Conservation (phyloP, 2,888 invertebrate species). For the Drosophila subquinaria region DNA sequence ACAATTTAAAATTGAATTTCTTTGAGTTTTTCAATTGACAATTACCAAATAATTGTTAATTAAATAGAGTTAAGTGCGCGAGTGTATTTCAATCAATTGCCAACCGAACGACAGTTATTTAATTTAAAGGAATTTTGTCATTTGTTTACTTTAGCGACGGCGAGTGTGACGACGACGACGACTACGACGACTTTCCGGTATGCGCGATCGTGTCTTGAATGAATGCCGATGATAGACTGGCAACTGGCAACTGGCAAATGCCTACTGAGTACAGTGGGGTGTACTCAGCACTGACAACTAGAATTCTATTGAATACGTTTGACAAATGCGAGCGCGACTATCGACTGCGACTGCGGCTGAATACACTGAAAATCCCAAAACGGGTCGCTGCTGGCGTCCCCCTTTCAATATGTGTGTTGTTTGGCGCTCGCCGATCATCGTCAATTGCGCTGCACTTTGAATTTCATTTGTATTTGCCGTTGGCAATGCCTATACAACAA, state of each 20-base stretch:
- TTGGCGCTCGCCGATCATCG: conserved; percentile 48
- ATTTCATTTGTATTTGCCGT: conserved; percentile 50
- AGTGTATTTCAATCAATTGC: conserved; percentile 39
- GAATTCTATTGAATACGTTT: conserved; percentile 62
- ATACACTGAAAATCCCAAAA: conserved; percentile 16
- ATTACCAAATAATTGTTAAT: conserved; percentile 42
- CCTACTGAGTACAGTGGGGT: conserved; percentile 10
- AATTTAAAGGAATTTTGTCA: conserved; percentile 41
- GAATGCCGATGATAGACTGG: conserved; percentile 49
- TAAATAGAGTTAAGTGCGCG: conserved; percentile 25
- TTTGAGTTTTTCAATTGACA: conserved; percentile 15
- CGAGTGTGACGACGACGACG: conserved; percentile 4
- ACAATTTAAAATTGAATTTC: conserved; percentile 6
- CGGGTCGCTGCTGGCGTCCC: conserved; percentile 23
- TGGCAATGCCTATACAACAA: conserved; percentile 56
- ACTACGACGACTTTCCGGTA: conserved; percentile 13
- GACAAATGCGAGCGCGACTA: conserved; percentile 54
- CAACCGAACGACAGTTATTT: conserved; percentile 16
- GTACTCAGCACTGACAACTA: conserved; percentile 41
- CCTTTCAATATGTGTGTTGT: conserved; percentile 8
- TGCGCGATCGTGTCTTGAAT: conserved; percentile 59
- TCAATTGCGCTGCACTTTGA: conserved; percentile 76
- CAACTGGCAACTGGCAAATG: conserved; percentile 29
- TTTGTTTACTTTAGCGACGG: conserved; percentile 53
- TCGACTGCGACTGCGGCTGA: conserved; percentile 32